These are phyloP conservation scores for Poeciliopsis paucimaculata DNA, from an alignment of 2,797 vertebrate species.

Conservation along the genomic window DNA sequence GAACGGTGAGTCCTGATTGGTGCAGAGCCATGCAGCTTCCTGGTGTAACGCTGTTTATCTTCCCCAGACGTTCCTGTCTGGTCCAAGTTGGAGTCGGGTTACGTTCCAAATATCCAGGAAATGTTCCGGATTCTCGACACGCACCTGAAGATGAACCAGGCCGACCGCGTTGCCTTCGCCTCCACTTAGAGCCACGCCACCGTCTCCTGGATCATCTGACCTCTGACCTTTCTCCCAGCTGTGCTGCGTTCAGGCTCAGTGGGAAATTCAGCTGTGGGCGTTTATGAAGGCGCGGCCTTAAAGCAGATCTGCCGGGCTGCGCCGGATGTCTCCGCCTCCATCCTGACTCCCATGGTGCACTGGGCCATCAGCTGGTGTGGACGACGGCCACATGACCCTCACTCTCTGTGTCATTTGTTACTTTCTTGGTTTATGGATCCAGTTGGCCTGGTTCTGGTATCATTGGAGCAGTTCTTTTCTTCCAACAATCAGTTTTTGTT, in stretches of 20 bases:
- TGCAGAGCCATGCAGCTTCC: constrained; percentile 2
- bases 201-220: background rate
- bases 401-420: background rate
- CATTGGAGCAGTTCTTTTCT: background rate
- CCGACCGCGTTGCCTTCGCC: constrained; percentile 68
- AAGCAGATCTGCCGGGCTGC: constrained; percentile 79
- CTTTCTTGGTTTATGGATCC: background rate
- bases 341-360: constrained; percentile 50
- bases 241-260: constrained; percentile 38
- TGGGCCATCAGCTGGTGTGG: constrained; percentile 10
- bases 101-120: constrained; percentile 83
- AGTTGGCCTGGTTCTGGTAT: background rate
- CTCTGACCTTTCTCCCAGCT: background rate
- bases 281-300: constrained; percentile 79
- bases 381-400: background rate
- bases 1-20: constrained; percentile 71
- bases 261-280: constrained; percentile 59
- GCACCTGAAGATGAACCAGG: constrained; percentile 82
- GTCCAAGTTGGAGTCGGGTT: constrained; percentile 84
- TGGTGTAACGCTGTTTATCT: constrained; percentile 1
- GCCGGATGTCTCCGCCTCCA: constrained; percentile 71
- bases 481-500: background rate
- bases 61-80: constrained; percentile 80
- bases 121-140: constrained; percentile 83
- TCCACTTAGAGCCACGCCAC: constrained; percentile 58